Evolutionary conservation across 1,140 invertebrate genomes (phyloP).

Genomic region (Grapholita molesta): DNA sequence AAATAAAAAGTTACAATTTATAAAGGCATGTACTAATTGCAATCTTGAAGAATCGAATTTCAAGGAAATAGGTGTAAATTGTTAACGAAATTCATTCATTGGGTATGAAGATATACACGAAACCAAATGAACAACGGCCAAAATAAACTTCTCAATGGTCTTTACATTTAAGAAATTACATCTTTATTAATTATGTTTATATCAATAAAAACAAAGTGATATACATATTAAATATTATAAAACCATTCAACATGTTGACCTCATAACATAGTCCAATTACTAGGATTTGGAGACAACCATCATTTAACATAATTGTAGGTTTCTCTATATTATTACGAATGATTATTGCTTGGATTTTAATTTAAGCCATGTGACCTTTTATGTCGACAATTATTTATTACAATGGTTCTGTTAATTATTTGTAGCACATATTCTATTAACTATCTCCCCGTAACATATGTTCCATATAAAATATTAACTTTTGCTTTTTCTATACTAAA

Average conservation of each 20-base stretch:
- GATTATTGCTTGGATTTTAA: slow-evolving; percentile 11
- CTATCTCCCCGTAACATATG: slow-evolving; percentile 13
- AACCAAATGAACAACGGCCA: slow-evolving; percentile 12
- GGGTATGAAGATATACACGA: slow-evolving; percentile 5
- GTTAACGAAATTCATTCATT: slow-evolving; percentile 12
- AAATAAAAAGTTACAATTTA: slow-evolving; percentile 30
- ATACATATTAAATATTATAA: slow-evolving; percentile 37
- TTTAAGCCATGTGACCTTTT: slow-evolving; percentile 1
- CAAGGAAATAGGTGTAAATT: slow-evolving; percentile 9
- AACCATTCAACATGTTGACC: slow-evolving; percentile 35
- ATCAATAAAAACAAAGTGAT: slow-evolving; percentile 45
- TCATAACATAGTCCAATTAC: slow-evolving; percentile 24
- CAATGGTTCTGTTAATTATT: background rate
- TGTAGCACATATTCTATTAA: slow-evolving; percentile 1
- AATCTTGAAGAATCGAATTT: slow-evolving; percentile 13
- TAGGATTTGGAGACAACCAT: slow-evolving; percentile 21
- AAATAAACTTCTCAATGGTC: slow-evolving; percentile 22
- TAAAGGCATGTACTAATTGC: slow-evolving; percentile 26
- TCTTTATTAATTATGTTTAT: slow-evolving; percentile 50
- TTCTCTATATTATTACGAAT: slow-evolving; percentile 1
- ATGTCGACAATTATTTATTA: slow-evolving; percentile 2
- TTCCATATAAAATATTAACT: slow-evolving; percentile 12
- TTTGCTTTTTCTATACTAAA: slow-evolving; percentile 4
- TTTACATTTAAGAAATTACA: slow-evolving; percentile 35
- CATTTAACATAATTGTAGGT: slow-evolving; percentile 10